Conservation (phyloP, 2,888 invertebrate genomes). For the Philereme vetulata region DNA sequence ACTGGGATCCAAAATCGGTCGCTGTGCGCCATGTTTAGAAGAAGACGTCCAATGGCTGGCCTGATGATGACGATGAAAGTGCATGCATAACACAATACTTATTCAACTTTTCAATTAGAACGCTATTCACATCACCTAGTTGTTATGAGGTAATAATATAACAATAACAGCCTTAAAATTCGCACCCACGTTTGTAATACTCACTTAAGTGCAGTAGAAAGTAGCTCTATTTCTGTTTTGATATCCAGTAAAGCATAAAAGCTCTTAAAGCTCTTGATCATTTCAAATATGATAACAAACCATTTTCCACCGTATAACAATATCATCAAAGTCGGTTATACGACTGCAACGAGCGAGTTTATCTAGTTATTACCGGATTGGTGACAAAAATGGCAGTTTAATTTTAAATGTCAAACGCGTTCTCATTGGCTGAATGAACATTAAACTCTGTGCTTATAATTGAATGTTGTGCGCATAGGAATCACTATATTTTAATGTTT, state of each 20-base stretch:
- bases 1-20: no score
- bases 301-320: constrained; percentile 18
- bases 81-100: no score
- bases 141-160: constrained; percentile 2
- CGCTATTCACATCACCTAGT: no score
- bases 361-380: constrained; percentile 20
- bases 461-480: constrained; percentile 25
- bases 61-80: no score
- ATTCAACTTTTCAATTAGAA: no score
- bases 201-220: constrained; percentile 31
- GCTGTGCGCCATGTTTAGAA: no score
- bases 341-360: not conserved
- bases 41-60: no score
- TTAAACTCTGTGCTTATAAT: constrained; percentile 34
- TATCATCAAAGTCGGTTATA: not conserved
- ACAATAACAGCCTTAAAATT: constrained; percentile 15
- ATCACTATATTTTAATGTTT: constrained; percentile 8
- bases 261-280: constrained; percentile 18
- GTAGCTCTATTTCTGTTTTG: constrained; percentile 35
- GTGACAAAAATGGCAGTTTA: constrained; percentile 39
- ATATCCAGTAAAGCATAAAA: constrained; percentile 30
- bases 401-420: constrained; percentile 34
- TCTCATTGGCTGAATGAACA: constrained; percentile 30
- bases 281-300: constrained; percentile 6
- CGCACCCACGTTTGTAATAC: constrained; percentile 26